Conservation (phyloP, 2,888 invertebrate genomes). For the Pyrrhia umbra region DNA sequence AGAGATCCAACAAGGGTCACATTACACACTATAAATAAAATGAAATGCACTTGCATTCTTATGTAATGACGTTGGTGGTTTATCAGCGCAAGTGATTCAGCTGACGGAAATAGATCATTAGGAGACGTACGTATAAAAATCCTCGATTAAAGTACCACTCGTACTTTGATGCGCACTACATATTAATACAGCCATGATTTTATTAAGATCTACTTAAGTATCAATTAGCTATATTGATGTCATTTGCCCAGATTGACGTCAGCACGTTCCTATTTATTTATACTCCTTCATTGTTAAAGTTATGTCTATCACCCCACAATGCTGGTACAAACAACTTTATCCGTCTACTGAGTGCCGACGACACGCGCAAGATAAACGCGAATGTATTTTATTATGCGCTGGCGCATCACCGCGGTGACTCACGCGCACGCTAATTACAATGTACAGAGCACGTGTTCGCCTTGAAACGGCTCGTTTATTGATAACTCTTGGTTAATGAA, state of each 20-base stretch:
- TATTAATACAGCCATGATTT: conserved; percentile 16
- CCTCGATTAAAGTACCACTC: not conserved
- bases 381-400: conserved; percentile 67
- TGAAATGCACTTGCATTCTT: conserved; percentile 34
- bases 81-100: conserved; percentile 46
- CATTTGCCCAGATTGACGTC: conserved; percentile 23
- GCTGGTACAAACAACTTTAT: conserved; percentile 47
- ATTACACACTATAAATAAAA: conserved; percentile 36
- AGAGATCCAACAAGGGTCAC: not conserved
- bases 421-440: conserved; percentile 76
- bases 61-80: conserved; percentile 40
- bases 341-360: conserved; percentile 51
- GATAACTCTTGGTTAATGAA: conserved; percentile 74
- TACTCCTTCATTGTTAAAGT: conserved; percentile 36
- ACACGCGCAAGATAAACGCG: conserved; percentile 67
- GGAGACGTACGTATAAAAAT: conserved; percentile 37
- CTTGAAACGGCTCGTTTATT: conserved; percentile 73
- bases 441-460: conserved; percentile 77
- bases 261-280: conserved; percentile 26
- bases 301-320: conserved; percentile 31
- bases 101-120: conserved; percentile 50
- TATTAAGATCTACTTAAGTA: conserved; percentile 12
- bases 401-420: conserved; percentile 75
- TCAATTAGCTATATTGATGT: conserved; percentile 9
- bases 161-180: not conserved